Percentiles rank a stretch among this genome's conserved stretches.
phyloP scores from a whole-genome alignment of 2,797 vertebrate species.

The Monodelphis domestica region DNA sequence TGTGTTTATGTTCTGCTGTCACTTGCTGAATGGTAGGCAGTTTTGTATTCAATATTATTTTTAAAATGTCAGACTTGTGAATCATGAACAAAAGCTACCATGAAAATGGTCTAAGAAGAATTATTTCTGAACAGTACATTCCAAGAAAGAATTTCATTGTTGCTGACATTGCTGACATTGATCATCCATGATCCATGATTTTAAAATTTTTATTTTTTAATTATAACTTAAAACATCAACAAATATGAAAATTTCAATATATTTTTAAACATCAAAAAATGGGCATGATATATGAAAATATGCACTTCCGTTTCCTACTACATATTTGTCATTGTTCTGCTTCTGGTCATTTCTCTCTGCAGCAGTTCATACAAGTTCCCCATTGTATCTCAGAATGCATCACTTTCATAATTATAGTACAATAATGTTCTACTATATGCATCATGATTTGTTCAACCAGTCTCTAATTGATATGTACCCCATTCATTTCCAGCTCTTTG shows the following conservation, averaged over 20 bases:
- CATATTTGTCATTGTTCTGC: neutral
- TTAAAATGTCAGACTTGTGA: slow-evolving; percentile 53
- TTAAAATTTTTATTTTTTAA: neutral
- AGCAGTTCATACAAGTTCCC: neutral
- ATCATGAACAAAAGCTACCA: slow-evolving; percentile 45
- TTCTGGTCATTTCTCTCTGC: neutral
- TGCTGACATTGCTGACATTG: neutral
- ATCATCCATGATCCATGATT: neutral
- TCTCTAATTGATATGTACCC: neutral
- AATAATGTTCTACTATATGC: neutral
- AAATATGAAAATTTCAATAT: neutral
- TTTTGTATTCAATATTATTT: slow-evolving; percentile 49
- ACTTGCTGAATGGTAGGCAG: slow-evolving; percentile 81
- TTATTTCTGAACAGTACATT: slow-evolving; percentile 3
- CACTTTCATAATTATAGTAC: neutral
- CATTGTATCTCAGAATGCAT: neutral
- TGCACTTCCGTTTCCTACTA: neutral
- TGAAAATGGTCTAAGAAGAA: slow-evolving; percentile 9
- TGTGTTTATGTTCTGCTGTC: slow-evolving; percentile 69
- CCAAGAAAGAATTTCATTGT: slow-evolving; percentile 16
- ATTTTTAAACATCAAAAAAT: neutral
- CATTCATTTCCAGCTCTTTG: neutral
- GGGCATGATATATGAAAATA: neutral
- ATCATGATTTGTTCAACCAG: neutral
- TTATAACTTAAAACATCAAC: neutral